phyloP scores from a whole-genome alignment of 92 coral and sea anemone species.

The Virgularia gustaviana region DNA sequence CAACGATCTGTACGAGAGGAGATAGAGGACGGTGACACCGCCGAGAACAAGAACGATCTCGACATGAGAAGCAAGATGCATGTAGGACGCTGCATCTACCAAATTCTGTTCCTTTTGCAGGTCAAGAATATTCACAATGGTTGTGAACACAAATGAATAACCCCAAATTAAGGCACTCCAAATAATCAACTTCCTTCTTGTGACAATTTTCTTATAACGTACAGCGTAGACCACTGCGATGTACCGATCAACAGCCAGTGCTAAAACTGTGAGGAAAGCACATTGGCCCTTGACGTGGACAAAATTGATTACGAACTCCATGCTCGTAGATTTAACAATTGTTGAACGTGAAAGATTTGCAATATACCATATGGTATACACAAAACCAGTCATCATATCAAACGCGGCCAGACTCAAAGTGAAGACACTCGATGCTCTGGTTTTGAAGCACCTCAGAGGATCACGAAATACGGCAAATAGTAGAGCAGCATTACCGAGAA shows the following conservation, averaged over 20 bases:
- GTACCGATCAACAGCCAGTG: constrained; percentile 30
- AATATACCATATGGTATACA: constrained; percentile 32
- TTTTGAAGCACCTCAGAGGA: constrained; percentile 30
- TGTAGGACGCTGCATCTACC: constrained; percentile 17
- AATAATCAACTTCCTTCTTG: constrained; percentile 13
- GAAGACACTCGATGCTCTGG: constrained; percentile 31
- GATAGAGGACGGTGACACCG: constrained; percentile 20
- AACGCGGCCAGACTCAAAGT: constrained; percentile 31
- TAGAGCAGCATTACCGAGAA: constrained; percentile 32
- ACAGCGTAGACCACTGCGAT: constrained; percentile 32
- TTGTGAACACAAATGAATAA: constrained; percentile 23
- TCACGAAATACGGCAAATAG: constrained; percentile 24
- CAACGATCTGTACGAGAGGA: constrained; percentile 14
- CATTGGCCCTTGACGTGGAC: constrained; percentile 39
- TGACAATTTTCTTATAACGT: constrained; percentile 30
- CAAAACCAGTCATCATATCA: constrained; percentile 23
- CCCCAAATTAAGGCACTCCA: constrained; percentile 29
- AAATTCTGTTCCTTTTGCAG: constrained; percentile 6
- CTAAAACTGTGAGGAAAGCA: constrained; percentile 26
- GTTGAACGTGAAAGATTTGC: constrained; percentile 14
- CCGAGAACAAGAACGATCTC: constrained; percentile 21
- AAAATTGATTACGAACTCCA: constrained; percentile 23
- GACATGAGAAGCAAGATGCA: constrained; percentile 26
- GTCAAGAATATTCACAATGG: constrained; percentile 32
- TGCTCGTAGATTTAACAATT: background rate